Evolutionary conservation across 2,888 invertebrate species (phyloP).

Genomic region (Agrilus mali): DNA sequence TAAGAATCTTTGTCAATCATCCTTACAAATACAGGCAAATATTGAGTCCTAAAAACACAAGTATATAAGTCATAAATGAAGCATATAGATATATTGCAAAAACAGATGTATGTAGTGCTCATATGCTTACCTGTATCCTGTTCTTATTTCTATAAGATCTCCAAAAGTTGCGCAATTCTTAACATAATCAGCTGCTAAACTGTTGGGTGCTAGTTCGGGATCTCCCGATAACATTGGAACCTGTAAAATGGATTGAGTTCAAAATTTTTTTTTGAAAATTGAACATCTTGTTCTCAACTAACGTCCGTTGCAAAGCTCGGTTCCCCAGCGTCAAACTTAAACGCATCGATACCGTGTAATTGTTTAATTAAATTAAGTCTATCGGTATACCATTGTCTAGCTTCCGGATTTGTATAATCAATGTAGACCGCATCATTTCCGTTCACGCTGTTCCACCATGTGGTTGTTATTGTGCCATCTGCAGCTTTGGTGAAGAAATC

Average conservation of each 20-base stretch:
- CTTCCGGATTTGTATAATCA: constrained; percentile 61
- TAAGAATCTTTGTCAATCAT: constrained; percentile 68
- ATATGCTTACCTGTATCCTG: constrained; percentile 45
- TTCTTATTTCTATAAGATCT: constrained; percentile 53
- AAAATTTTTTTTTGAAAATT: neutral
- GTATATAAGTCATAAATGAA: too few species aligned
- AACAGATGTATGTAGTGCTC: neutral
- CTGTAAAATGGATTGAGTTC: constrained; percentile 18
- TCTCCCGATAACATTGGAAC: constrained; percentile 44
- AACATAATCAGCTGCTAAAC: constrained; percentile 44
- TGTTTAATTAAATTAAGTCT: constrained; percentile 41
- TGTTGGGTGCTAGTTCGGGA: constrained; percentile 42
- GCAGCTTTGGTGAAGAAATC: constrained; percentile 42
- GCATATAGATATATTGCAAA: too few species aligned
- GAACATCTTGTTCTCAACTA: too few species aligned
- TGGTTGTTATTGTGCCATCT: constrained; percentile 35
- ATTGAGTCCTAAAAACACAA: constrained; percentile 47
- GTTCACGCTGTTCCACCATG: constrained; percentile 44
- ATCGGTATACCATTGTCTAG: constrained; percentile 44
- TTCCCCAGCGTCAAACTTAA: constrained; percentile 78
- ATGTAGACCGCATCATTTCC: constrained; percentile 45
- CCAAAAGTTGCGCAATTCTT: constrained; percentile 46
- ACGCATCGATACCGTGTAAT: constrained; percentile 54
- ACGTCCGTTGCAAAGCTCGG: constrained; percentile 53
- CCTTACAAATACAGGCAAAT: constrained; percentile 55